Evolutionary conservation across 2,888 invertebrate genomes (phyloP).

Genomic region (Hypsopygia costalis): DNA sequence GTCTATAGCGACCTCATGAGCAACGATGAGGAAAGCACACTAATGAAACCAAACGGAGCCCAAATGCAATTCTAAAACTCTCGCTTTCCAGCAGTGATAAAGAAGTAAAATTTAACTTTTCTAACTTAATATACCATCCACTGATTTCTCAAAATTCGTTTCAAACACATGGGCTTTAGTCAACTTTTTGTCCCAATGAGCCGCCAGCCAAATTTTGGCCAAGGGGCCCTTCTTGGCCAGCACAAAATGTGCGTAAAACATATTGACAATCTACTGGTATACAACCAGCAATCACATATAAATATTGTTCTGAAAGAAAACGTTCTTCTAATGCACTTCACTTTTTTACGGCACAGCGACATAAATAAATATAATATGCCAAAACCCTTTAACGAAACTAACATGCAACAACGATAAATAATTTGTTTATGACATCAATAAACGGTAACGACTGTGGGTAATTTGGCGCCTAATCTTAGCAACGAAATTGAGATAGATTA

Average conservation of each 20-base stretch:
- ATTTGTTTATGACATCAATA: constrained; percentile 28
- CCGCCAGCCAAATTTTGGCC: constrained; percentile 99
- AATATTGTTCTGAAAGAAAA: constrained; percentile 54
- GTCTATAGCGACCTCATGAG: too few species aligned
- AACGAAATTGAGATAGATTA: not conserved
- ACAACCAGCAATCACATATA: constrained; percentile 57
- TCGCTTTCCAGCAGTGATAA: too few species aligned
- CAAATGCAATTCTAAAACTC: too few species aligned
- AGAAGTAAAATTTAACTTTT: too few species aligned
- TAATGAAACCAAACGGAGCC: too few species aligned
- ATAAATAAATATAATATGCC: too few species aligned
- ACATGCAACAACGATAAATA: constrained; percentile 20
- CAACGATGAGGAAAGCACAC: too few species aligned
- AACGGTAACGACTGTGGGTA: constrained; percentile 38
- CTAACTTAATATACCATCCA: constrained; percentile 99
- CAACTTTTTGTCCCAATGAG: constrained; percentile 99
- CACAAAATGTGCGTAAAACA: constrained; percentile 99
- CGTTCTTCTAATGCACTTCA: not conserved
- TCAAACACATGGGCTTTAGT: constrained; percentile 99
- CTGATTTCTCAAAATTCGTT: constrained; percentile 99
- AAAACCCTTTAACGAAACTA: not conserved
- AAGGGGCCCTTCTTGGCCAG: constrained; percentile 99
- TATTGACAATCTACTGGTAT: constrained; percentile 67
- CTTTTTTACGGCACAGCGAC: too few species aligned
- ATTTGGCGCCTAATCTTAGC: constrained; percentile 73